Evolutionary conservation across 2,797 vertebrate genomes (phyloP), one percentile per base, ranked within the genome.

Genomic region (Gadopsis marmoratus): DNA sequence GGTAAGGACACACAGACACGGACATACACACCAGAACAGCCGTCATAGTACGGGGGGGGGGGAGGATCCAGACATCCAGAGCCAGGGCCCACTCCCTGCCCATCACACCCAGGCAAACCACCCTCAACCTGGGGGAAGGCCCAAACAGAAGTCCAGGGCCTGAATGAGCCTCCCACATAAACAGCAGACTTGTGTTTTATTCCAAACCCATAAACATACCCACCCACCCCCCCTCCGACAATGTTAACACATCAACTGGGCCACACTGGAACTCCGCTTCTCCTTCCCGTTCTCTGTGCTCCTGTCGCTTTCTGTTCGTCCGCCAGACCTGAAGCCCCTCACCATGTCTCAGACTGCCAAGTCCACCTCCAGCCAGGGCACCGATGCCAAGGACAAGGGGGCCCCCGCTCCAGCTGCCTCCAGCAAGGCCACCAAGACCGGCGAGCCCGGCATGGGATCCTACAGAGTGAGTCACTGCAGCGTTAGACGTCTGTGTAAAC

Each of bases 331-430:
- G 79, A 94, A 95, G 89, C 92, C 91, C 92, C 91, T 94, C 89
- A 90, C 88, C 90, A 98, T 97, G 97, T 97, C 97, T 94, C 97
- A 98, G 94, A 94, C 96, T 19, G 81, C 93, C 76, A 97, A 96
- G 94, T 94, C 95, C 92, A 86, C 95, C 37, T 92, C 94, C 71
- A 95, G 94, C 94, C 97, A 97, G 85, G 96, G 94, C 84, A 90
- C 84, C 0, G 96, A 98, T 31, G 91, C 95, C 92, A 98, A 97
- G 94, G 96, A 96, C 84, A 98, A 97, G 93, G 96, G 94, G 0
- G 76, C 89, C 80, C 96, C 96, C 0, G 90, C 91, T 47, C 93
- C 95, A 1, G 92, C 95, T 48, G 93, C 95, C 88, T 86, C 93
- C 86, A 95, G 93, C 86, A 93, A 95, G 90, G 89, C 94, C 85